Percentiles rank a stretch among this genome's conserved stretches.
phyloP scores from a whole-genome alignment of 1,140 invertebrate genomes.

The Nephotettix cincticeps region DNA sequence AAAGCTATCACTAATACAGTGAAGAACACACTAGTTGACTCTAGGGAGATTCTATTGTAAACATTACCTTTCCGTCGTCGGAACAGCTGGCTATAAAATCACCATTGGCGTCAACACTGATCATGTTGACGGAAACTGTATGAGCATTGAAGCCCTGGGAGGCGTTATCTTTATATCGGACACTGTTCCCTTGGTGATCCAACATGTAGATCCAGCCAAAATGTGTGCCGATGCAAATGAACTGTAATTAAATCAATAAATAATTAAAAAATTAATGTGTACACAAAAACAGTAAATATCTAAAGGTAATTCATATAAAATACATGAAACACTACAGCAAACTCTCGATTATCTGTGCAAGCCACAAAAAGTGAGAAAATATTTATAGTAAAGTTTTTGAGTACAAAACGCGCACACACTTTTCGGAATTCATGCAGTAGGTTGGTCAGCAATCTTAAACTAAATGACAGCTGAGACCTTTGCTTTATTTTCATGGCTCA shows the following conservation, averaged over 20 bases:
- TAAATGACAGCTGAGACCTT: too few species aligned
- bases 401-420: not conserved
- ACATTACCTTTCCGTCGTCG: conserved; percentile 83
- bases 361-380: not conserved
- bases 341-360: too few species aligned
- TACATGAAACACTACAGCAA: not conserved
- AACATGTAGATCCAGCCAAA: conserved; percentile 87
- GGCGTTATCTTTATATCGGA: conserved; percentile 59
- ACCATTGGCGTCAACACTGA: conserved; percentile 89
- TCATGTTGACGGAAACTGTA: conserved; percentile 87
- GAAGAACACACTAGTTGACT: too few species aligned
- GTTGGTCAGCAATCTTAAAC: too few species aligned
- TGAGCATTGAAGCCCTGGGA: conserved; percentile 63
- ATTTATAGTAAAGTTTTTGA: not conserved
- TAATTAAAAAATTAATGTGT: conserved; percentile 7
- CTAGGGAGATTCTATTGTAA: too few species aligned
- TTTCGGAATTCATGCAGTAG: not conserved
- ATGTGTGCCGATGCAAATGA: conserved; percentile 88
- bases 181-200: conserved; percentile 88
- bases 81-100: conserved; percentile 93
- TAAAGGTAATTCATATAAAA: not conserved
- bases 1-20: too few species aligned
- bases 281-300: too few species aligned
- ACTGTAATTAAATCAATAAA: conserved; percentile 55
- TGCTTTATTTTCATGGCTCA: too few species aligned